Evolutionary conservation across 35 echinoderm and acorn worm genomes (phyloP).

Genomic region (Patiria miniata): DNA sequence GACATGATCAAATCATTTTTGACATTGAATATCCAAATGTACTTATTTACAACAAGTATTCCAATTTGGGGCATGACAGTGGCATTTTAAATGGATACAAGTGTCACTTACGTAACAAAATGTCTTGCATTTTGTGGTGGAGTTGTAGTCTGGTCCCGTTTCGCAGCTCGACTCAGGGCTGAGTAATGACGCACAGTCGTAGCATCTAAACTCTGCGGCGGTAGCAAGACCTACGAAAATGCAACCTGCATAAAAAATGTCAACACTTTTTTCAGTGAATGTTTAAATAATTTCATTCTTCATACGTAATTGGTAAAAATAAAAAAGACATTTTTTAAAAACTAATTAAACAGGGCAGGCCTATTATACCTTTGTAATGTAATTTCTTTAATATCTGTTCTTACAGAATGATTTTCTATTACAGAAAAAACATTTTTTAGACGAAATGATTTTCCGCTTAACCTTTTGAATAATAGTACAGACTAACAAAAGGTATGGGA

Average conservation of each 20-base stretch:
- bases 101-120: slow-evolving; percentile 24
- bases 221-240: background rate
- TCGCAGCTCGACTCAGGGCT: slow-evolving; percentile 31
- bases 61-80: no score
- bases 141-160: background rate
- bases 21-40: no score
- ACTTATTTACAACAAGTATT: no score
- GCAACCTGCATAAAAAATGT: background rate
- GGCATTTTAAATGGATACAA: background rate
- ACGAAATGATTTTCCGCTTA: no score
- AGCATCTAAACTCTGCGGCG: slow-evolving; percentile 11
- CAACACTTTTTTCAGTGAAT: background rate
- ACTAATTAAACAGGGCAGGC: background rate
- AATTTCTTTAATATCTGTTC: background rate
- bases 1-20: background rate
- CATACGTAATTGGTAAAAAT: background rate
- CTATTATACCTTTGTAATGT: background rate
- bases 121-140: slow-evolving; percentile 24
- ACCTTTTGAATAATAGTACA: no score
- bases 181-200: slow-evolving; percentile 22
- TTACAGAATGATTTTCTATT: background rate
- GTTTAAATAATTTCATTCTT: background rate
- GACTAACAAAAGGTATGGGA: no score
- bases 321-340: background rate
- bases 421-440: no score